These are phyloP conservation scores for Tychaedon coryphoeus DNA, from an alignment of 2,113 vertebrate genomes.

Conservation along the genomic window DNA sequence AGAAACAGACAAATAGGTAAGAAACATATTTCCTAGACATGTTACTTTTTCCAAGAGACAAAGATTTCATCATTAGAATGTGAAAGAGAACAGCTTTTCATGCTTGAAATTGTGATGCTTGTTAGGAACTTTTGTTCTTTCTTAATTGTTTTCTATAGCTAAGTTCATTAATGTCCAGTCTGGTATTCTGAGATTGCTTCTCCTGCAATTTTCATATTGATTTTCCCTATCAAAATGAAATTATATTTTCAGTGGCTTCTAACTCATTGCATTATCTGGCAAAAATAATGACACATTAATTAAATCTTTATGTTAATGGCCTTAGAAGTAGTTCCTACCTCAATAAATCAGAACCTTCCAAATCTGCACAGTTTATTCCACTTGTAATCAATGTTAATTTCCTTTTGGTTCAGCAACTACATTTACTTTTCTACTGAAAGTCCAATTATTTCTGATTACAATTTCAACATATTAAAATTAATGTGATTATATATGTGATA, in stretches of 20 bases:
- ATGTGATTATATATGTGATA: neutral
- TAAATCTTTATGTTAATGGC: constrained; percentile 63
- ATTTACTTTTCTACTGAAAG: constrained; percentile 59
- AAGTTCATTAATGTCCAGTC: neutral
- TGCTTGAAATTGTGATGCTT: neutral
- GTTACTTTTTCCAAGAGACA: neutral
- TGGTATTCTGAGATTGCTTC: neutral
- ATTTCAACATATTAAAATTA: constrained; percentile 57
- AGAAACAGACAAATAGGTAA: neutral
- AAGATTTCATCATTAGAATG: neutral
- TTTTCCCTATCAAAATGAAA: constrained; percentile 53
- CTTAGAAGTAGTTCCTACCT: constrained; percentile 42
- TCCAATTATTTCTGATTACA: constrained; percentile 63
- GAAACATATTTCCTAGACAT: neutral
- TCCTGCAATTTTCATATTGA: constrained; percentile 39
- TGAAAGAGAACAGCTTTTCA: neutral
- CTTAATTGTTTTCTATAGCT: neutral
- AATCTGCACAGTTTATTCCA: constrained; percentile 57
- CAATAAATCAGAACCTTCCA: constrained; percentile 63
- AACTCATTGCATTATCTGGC: constrained; percentile 23
- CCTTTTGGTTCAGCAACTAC: constrained; percentile 60
- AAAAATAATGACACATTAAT: constrained; percentile 58
- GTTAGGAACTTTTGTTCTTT: neutral
- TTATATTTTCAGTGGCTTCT: neutral
- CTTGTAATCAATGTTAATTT: constrained; percentile 68